These are phyloP conservation scores for Dysidea cf. avara DNA, from an alignment of 37 sponge, comb jelly and placozoan species.

Conservation along the genomic window DNA sequence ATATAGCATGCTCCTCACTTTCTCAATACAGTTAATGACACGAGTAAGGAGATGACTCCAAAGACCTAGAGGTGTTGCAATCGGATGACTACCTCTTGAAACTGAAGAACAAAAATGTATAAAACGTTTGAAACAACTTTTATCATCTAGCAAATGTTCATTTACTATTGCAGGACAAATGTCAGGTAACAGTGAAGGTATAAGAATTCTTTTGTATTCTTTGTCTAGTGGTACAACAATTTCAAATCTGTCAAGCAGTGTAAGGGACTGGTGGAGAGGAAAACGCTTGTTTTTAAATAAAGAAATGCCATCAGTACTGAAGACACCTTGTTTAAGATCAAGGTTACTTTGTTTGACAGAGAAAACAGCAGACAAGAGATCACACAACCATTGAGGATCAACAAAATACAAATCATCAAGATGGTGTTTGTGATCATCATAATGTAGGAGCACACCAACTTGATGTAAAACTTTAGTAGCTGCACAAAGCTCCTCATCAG, in stretches of 20 bases:
- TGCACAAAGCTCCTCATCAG: slow-evolving; percentile 56
- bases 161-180: slow-evolving; percentile 28
- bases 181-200: slow-evolving; percentile 73
- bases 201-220: slow-evolving; percentile 49
- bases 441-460: slow-evolving; percentile 64
- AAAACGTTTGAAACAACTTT: slow-evolving; percentile 12
- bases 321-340: slow-evolving; percentile 54
- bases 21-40: slow-evolving; percentile 36
- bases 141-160: neutral
- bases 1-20: too few species aligned
- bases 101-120: slow-evolving; percentile 28
- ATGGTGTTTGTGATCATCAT: too few species aligned
- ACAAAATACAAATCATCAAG: too few species aligned
- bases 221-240: too few species aligned
- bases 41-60: slow-evolving; percentile 72
- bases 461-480: slow-evolving; percentile 64
- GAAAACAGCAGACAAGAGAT: slow-evolving; percentile 77
- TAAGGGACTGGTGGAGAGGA: slow-evolving; percentile 62
- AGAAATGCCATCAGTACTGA: slow-evolving; percentile 27
- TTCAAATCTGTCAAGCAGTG: slow-evolving; percentile 72
- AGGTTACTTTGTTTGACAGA: slow-evolving; percentile 74
- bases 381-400: too few species aligned
- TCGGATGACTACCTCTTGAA: too few species aligned
- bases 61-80: slow-evolving; percentile 69
- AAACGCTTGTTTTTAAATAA: slow-evolving; percentile 48